Evolutionary conservation across 37 sponge, comb jelly and placozoan genomes (phyloP).

Genomic region (Oopsacas minuta): DNA sequence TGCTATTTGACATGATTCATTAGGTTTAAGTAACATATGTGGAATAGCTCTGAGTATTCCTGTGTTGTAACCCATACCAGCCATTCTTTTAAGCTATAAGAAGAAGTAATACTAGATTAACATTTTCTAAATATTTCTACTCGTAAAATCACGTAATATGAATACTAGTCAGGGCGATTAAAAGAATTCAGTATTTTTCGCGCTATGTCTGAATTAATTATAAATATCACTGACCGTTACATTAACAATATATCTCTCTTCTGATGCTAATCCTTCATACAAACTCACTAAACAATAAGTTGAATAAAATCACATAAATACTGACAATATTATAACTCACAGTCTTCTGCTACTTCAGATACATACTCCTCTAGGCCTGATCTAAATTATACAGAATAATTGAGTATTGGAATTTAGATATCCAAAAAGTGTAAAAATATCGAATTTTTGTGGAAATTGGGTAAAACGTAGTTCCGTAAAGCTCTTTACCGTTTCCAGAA

Average conservation of each 20-base stretch:
- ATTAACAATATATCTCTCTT: constrained; percentile 15
- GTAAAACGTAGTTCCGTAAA: too few relatives aligned
- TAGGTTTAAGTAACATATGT: neutral
- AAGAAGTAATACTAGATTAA: too few relatives aligned
- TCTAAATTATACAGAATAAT: neutral
- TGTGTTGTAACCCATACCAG: constrained; percentile 7
- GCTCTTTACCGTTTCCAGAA: too few relatives aligned
- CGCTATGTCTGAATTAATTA: neutral
- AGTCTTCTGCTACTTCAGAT: constrained; percentile 6
- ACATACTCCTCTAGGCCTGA: constrained; percentile 9
- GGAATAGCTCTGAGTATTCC: neutral
- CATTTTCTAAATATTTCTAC: too few relatives aligned
- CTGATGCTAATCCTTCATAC: neutral
- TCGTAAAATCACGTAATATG: too few relatives aligned
- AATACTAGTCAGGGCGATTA: too few relatives aligned
- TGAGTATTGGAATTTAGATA: neutral
- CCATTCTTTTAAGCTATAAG: constrained; percentile 3
- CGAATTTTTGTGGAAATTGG: too few relatives aligned
- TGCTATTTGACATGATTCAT: constrained; percentile 9
- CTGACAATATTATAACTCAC: neutral
- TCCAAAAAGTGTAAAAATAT: too few relatives aligned
- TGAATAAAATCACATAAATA: neutral
- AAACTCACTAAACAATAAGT: neutral
- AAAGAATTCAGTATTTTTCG: too few relatives aligned
- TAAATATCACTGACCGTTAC: neutral